A percentile compares a stretch with the other conserved stretches of the same genome.
Conservation (phyloP, 92 coral and sea anemone genomes). For the Desmophyllum pertusum region DNA sequence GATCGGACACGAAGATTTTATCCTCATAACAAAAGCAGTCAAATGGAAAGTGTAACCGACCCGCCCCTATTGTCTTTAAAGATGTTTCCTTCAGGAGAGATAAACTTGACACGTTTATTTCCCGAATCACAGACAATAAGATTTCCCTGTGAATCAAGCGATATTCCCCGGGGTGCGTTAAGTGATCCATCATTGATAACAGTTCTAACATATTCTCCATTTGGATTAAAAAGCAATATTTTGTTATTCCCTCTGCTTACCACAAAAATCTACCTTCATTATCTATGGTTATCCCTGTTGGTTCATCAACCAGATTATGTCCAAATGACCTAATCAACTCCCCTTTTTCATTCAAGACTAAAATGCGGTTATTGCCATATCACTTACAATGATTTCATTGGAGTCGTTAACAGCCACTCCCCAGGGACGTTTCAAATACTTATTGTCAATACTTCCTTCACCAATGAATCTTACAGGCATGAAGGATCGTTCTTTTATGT, state of each 20-base stretch:
- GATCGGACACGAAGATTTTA: slow-evolving; percentile 49
- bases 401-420: slow-evolving; percentile 1
- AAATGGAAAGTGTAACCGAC: slow-evolving; percentile 16
- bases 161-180: slow-evolving; percentile 4
- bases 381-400: slow-evolving; percentile 46
- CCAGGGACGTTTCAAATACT: not conserved
- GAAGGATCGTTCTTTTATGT: too few relatives aligned
- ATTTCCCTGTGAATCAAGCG: slow-evolving; percentile 6
- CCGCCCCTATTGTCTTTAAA: slow-evolving; percentile 15
- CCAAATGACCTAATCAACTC: slow-evolving; percentile 40
- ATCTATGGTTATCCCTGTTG: not conserved
- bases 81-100: not conserved
- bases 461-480: not conserved
- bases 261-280: not conserved
- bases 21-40: slow-evolving; percentile 41
- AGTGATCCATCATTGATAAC: not conserved
- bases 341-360: slow-evolving; percentile 39
- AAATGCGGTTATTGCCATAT: slow-evolving; percentile 44
- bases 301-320: not conserved
- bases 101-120: not conserved
- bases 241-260: not conserved
- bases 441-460: not conserved
- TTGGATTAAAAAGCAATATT: slow-evolving; percentile 2
- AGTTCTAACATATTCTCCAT: not conserved
- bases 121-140: not conserved